Evolutionary conservation across 2,113 vertebrate species (phyloP).

Genomic region (Chaetodon auriga): DNA sequence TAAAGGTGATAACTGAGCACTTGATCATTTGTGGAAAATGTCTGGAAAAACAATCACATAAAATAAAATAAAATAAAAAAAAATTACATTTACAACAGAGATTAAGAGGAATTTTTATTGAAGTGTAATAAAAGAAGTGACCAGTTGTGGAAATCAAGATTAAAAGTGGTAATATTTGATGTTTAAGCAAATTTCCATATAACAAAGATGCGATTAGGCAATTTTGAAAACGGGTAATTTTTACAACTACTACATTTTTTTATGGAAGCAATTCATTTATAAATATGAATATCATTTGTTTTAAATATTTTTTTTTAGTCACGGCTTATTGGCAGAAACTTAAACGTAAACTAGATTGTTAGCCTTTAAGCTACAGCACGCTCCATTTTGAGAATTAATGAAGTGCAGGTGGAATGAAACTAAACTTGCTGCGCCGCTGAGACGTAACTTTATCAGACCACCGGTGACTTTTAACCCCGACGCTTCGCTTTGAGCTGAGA

Average conservation of each 20-base stretch:
- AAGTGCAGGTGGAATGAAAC: background rate
- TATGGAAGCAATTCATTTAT: background rate
- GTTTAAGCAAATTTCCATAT: background rate
- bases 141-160: background rate
- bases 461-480: background rate
- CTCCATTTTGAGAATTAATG: background rate
- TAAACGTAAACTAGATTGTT: background rate
- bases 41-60: background rate
- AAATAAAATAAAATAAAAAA: background rate
- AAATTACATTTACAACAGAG: background rate
- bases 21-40: background rate
- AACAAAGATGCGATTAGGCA: background rate
- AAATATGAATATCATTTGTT: no score
- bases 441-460: background rate
- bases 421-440: background rate
- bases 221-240: background rate
- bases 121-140: background rate
- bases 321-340: background rate
- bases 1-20: background rate
- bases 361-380: no score
- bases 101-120: background rate
- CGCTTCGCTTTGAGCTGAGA: background rate
- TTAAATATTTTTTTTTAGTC: background rate
- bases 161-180: background rate
- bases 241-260: background rate